Base-by-base conservation (phyloP, 2,888 invertebrate genomes). In the Drosophila koepferae region DNA sequence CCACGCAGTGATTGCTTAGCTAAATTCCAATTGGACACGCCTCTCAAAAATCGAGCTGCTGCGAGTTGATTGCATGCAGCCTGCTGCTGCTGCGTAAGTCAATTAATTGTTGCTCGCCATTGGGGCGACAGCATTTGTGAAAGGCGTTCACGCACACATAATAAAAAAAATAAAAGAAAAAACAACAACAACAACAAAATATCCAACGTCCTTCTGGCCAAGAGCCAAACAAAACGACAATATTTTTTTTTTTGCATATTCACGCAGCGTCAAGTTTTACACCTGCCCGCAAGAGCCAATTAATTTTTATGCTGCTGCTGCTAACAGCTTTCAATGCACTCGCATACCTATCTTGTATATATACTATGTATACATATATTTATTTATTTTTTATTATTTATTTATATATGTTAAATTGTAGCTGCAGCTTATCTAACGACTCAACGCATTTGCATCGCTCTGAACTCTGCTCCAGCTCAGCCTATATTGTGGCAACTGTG, bases 51-150 rank as follows among this genome's bases (percentile, higher is more conserved):
- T 54, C 48, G 56, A 60, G 18, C 53, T 23, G 49, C 53, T 49
- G 14, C 53, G 63, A 68, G 60, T 73, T 74, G 72, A 86, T 74
- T 86, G 83, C 81, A 74, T 74, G 71, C 78, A 43, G 63, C 43
- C 73, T 54, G 74, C 74, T 66, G 63, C 9, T 34, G 41, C 76
- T 87, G 83, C 72, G 81, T 76, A 81, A 86, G 76, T 75, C 85
- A 89, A 85, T 85, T 83, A 85, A 88, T 88, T 85, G 85, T 77
- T 86, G 84, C 77, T 81, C 81, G 89, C 85, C 89, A 81, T 81
- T 88, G 81, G 76, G 72, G 73, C 81, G 85, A 85, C 85, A 85
- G 78, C 83, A 69, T 88, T 86, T 88, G 83, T 85, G 85, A 85
- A 88, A 88, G 84, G 89, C 67, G 81, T 63, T 63, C 82, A 85